Percentiles rank a stretch among this genome's conserved stretches.
These are phyloP conservation scores for Salarias fasciatus DNA, from an alignment of 2,797 vertebrate genomes.

Conservation along the genomic window DNA sequence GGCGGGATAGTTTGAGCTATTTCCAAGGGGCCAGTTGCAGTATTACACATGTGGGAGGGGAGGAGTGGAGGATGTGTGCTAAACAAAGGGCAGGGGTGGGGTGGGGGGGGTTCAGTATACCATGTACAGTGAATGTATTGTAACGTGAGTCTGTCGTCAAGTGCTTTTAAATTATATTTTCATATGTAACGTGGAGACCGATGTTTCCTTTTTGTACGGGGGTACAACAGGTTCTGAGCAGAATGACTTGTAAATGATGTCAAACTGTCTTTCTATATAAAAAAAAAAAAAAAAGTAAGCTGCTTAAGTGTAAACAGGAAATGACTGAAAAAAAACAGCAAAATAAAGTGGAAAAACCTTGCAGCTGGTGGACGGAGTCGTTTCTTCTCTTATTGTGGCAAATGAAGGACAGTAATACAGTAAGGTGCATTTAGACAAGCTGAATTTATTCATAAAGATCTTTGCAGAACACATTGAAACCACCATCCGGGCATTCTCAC, in stretches of 20 bases:
- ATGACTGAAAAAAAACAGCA: slow-evolving; percentile 56
- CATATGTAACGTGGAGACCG: slow-evolving; percentile 94
- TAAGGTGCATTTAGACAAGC: slow-evolving; percentile 62
- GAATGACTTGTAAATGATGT: slow-evolving; percentile 73
- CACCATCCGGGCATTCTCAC: slow-evolving; percentile 53
- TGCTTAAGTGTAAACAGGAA: slow-evolving; percentile 79
- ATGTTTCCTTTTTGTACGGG: slow-evolving; percentile 89
- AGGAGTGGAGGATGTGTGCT: slow-evolving; percentile 65
- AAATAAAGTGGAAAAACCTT: slow-evolving; percentile 61
- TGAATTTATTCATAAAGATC: slow-evolving; percentile 78
- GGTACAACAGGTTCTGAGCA: slow-evolving; percentile 84
- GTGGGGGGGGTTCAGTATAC: slow-evolving; percentile 90
- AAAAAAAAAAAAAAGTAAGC: slow-evolving; percentile 77
- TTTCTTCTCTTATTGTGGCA: neutral
- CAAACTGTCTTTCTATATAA: slow-evolving; percentile 81
- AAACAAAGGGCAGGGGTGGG: slow-evolving; percentile 75
- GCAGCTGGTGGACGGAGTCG: neutral
- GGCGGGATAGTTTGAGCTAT: slow-evolving; percentile 72
- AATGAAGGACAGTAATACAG: neutral
- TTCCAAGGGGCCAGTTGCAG: slow-evolving; percentile 78
- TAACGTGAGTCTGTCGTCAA: slow-evolving; percentile 93
- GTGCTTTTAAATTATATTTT: slow-evolving; percentile 99
- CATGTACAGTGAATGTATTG: slow-evolving; percentile 99
- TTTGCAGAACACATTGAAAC: slow-evolving; percentile 57
- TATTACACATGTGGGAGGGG: slow-evolving; percentile 82